Evolutionary conservation across 1,140 invertebrate species (phyloP), one percentile per base, ranked within the genome.

Genomic region (Anadara kagoshimensis): DNA sequence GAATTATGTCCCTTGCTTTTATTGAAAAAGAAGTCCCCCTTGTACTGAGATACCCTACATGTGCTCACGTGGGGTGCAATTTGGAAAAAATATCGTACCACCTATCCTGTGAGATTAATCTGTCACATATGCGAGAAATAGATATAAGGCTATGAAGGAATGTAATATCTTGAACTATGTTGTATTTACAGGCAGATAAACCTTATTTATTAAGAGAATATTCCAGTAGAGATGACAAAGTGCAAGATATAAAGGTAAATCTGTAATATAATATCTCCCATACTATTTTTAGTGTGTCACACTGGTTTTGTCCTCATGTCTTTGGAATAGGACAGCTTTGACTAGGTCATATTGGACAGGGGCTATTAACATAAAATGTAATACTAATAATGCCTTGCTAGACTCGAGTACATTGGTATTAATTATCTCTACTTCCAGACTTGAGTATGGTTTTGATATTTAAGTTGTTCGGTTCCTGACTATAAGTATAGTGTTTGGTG

Each of bases 201-300:
- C 80, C 86, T 62, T 88, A 84, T 71, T 74, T 90, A n/a, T 56
- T 90, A 20, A 76, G 88, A 78, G 89, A 90, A 76, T 87, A 80
- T 67, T 83, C 82, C 18, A 83, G 80, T 51, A 83, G 78, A 81
- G 89, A 90, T 66, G 78, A 81, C 51, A 69, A 76, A 61, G 70
- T 86, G 16, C 68, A 70, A 58, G 84, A 88, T 70, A 64, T 88
- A 43, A 82, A 84, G 73, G 87, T 88, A 78, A 49, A n/a, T 4
- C 3, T 14, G n/a, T 18, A 4, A 14, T 10, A 18, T 49, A 3
- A 4, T 49, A 49, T 14, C 14, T 18, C 4, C 1, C 2, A 49
- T 18, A 18, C 14, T 49, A 49, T 4, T 18, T 18, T 49, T 49
- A 18, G 4, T 3, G 1, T 18, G 11, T 3, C 47, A 49, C n/a